Percentiles rank a stretch among this genome's conserved stretches.
Evolutionary conservation across 2,113 vertebrate genomes (phyloP).

Genomic region (Eudyptes chrysolophus): DNA sequence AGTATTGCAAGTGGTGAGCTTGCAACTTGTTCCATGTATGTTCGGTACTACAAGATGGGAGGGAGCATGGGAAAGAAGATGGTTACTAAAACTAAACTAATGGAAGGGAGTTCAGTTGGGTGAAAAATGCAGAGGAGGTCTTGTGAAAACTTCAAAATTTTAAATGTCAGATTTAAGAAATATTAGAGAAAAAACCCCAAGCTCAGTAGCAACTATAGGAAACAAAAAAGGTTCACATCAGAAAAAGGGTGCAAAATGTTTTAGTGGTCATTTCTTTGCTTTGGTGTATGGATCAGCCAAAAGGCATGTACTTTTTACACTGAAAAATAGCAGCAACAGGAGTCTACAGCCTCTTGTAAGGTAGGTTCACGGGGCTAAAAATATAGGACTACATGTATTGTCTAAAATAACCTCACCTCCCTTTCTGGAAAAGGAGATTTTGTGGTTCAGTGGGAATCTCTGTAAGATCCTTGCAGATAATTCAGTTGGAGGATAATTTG

Average conservation of each 20-base stretch:
- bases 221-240: neutral
- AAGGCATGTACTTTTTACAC: neutral
- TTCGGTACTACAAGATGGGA: neutral
- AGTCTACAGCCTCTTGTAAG: neutral
- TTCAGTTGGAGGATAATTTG: constrained; percentile 26
- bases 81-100: neutral
- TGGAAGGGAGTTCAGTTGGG: neutral
- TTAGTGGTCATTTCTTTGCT: neutral
- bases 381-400: neutral
- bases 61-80: neutral
- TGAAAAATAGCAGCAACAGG: neutral
- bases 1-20: neutral
- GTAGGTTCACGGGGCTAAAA: neutral
- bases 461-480: neutral
- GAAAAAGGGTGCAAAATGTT: neutral
- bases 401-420: neutral
- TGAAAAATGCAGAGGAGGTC: neutral
- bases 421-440: neutral
- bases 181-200: neutral
- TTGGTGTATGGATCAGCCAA: neutral
- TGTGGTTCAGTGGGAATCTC: neutral
- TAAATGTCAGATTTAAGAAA: neutral
- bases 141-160: neutral
- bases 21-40: rapidly evolving
- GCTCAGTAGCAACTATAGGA: neutral